Base-by-base conservation (phyloP, 2,888 invertebrate genomes). In the Hedychridium roseum region DNA sequence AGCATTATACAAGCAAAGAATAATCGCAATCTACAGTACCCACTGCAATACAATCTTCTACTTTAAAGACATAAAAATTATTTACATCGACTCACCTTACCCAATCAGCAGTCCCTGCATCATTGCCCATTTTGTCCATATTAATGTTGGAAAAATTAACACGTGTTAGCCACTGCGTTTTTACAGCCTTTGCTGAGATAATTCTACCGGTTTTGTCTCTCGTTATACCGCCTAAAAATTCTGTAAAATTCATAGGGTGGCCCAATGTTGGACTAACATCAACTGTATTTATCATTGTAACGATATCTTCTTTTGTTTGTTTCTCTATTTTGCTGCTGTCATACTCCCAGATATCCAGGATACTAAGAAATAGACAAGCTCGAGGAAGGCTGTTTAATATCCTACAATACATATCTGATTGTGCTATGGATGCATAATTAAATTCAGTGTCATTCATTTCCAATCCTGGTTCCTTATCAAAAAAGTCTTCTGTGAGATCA, bases 61-160 rank as follows among this genome's bases (percentile, higher is more conserved):
- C 23, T 23, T 23, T 23, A 23, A 23, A 15, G 12, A 15, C 3
- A 31, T n/a, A 31, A n/a, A 15, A 12, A 31, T 23, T 30, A n/a
- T 35, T 17, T 3, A 35, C 6, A 50, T 34, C 50, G 62, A 71
- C 70, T 66, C 54, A 76, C 73, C 73, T 81, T 69, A 88, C 89
- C 88, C 88, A 88, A 67, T 89, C 88, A 67, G 88, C 88, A 26
- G 90, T 90, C 38, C 90, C 90, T 11, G 88, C 86, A 62, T 85
- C 80, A 74, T 89, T 90, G 45, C 89, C 89, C 38, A 84, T 82
- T 78, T 86, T 84, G 69, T 86, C 82, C 74, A 85, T 82, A 71
- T 88, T 83, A 12, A 88, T 83, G 42, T 82, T 80, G 1, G 87
- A 83, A 81, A 89, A 89, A 78, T 90, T 88, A 0, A 89, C 84